Percentiles rank a stretch among this genome's conserved stretches.
phyloP scores from a whole-genome alignment of 2,888 invertebrate genomes.

The Polymixis lichenea region DNA sequence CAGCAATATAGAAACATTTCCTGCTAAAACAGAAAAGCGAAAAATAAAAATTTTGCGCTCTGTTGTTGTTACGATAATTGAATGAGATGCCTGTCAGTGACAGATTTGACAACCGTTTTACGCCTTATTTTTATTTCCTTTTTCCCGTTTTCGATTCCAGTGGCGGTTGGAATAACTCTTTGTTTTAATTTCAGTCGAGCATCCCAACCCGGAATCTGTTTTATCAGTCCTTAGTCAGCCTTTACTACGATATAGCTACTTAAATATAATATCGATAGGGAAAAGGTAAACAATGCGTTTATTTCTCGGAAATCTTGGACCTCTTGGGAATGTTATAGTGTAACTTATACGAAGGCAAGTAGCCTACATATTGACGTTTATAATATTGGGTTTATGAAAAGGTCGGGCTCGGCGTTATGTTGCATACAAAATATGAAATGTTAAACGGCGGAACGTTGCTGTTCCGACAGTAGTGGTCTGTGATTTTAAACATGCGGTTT shows the following conservation, averaged over 20 bases:
- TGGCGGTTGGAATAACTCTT: slow-evolving; percentile 61
- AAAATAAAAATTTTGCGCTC: slow-evolving; percentile 56
- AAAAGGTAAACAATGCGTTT: slow-evolving; percentile 59
- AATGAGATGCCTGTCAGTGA: slow-evolving; percentile 67
- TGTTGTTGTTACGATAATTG: slow-evolving; percentile 68
- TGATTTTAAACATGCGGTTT: slow-evolving; percentile 18
- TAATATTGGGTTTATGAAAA: slow-evolving; percentile 47
- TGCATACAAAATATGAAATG: slow-evolving; percentile 42
- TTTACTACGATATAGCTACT: slow-evolving; percentile 37
- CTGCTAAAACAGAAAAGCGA: slow-evolving; percentile 43
- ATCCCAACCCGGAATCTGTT: slow-evolving; percentile 52
- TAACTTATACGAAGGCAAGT: slow-evolving; percentile 50
- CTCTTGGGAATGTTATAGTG: slow-evolving; percentile 42
- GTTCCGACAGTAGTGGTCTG: background rate
- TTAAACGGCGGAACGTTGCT: slow-evolving; percentile 7
- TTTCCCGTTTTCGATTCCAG: slow-evolving; percentile 61
- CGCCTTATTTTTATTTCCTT: slow-evolving; percentile 68
- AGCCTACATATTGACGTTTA: slow-evolving; percentile 50
- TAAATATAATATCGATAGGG: slow-evolving; percentile 48
- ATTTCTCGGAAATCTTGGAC: slow-evolving; percentile 52
- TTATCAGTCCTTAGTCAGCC: slow-evolving; percentile 51
- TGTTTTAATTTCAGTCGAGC: slow-evolving; percentile 62
- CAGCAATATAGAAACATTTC: slow-evolving; percentile 47
- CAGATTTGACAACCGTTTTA: slow-evolving; percentile 70
- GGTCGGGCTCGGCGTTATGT: slow-evolving; percentile 29